Conservation (phyloP, 2,113 vertebrate genomes). For the Cyanoderma ruficeps region DNA sequence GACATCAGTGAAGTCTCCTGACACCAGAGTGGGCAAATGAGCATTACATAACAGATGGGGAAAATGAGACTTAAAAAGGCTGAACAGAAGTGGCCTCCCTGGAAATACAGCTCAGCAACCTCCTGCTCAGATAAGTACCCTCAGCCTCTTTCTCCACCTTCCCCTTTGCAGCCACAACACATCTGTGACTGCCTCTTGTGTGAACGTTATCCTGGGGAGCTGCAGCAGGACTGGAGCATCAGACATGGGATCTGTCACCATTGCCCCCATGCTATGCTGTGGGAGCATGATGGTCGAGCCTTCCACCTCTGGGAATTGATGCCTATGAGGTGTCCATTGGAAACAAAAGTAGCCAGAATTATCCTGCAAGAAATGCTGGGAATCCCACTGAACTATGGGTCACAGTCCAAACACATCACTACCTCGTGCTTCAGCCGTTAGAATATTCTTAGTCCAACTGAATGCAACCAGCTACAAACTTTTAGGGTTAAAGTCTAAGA, state of each 20-base stretch:
- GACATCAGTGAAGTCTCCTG: neutral
- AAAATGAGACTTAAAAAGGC: neutral
- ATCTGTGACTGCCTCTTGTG: neutral
- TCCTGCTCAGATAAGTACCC: neutral
- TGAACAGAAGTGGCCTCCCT: neutral
- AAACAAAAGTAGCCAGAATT: neutral
- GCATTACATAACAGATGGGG: neutral
- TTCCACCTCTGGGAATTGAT: neutral
- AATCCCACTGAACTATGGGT: neutral
- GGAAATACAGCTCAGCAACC: neutral
- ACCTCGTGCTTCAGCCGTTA: neutral
- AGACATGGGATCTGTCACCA: accelerated
- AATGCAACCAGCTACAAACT: neutral
- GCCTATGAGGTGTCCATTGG: accelerated
- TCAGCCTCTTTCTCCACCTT: neutral
- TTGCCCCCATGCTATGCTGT: neutral
- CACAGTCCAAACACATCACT: neutral
- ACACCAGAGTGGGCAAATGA: neutral
- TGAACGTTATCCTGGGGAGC: neutral
- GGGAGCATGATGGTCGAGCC: neutral
- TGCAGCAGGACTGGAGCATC: neutral
- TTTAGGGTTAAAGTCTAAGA: neutral
- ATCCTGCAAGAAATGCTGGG: neutral
- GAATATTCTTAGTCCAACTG: neutral
- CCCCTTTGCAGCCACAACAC: neutral